Evolutionary conservation across 2,888 invertebrate genomes (phyloP).

Genomic region (Amiota mariae): DNA sequence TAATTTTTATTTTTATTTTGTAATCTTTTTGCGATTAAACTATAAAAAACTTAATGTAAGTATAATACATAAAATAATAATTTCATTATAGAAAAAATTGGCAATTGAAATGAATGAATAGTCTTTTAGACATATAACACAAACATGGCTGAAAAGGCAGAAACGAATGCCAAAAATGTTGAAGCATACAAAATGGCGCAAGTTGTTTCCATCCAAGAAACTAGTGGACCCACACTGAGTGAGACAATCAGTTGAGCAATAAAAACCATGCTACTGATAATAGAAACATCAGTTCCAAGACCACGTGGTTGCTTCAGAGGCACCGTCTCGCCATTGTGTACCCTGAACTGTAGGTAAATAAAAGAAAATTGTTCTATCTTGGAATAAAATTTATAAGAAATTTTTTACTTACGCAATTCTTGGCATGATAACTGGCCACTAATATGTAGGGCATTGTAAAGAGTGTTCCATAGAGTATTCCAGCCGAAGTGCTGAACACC

Average conservation of each 20-base stretch:
- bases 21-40: not conserved
- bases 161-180: constrained; percentile 68
- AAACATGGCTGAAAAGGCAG: constrained; percentile 72
- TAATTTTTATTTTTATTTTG: too few species aligned
- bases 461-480: constrained; percentile 73
- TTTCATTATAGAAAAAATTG: not conserved
- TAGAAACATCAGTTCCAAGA: constrained; percentile 73
- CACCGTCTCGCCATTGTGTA: constrained; percentile 69
- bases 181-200: constrained; percentile 72
- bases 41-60: not conserved
- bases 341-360: constrained; percentile 60
- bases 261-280: constrained; percentile 74
- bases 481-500: constrained; percentile 72
- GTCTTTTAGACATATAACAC: constrained; percentile 69
- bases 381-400: not conserved
- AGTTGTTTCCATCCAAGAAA: constrained; percentile 69
- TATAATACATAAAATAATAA: constrained; percentile 2
- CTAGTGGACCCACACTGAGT: constrained; percentile 69
- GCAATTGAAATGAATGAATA: not conserved
- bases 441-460: constrained; percentile 74
- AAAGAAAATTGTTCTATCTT: not conserved
- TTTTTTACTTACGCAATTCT: constrained; percentile 70
- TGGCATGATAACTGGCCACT: constrained; percentile 73
- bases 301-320: constrained; percentile 72
- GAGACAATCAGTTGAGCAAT: constrained; percentile 73